Base-by-base conservation (phyloP, 2,888 invertebrate species). In the Dione juno region DNA sequence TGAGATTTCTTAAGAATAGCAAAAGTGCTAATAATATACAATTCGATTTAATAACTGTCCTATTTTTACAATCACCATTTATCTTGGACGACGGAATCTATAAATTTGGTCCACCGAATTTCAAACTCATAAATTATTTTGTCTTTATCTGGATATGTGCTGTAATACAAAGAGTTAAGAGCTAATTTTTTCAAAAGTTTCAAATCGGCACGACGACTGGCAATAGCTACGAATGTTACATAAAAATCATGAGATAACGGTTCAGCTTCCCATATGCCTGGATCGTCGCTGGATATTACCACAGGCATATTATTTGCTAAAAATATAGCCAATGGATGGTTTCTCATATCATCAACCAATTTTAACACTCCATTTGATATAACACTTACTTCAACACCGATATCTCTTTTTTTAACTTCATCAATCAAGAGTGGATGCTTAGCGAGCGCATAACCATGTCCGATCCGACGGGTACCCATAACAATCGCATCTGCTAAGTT, bases 261-360 rank as follows among this genome's bases (percentile, higher is more conserved):
- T 19, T 94, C 93, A 0, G 96, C 95, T 19, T 95, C 95, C 97
- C 97, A 97, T 3, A 96, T 85, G 0, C 96, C 95, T 0, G 97
- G 97, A 84, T 97, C 97, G 80, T 97, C 97, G 73, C 95, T 95
- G 0, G 96, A 95, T 64, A 97, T 88, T 0, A 97, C 95, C 0
- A 97, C 93, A 0, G 97, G 96, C 81, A 95, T 93, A 66, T 95
- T 94, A 50, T 94, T 92, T 11, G 96, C 94, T 72, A 97, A 91
- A 66, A 96, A 94, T 6, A 87, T 81, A 3, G 94, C 92, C 0
- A 95, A 94, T 0, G 97, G 97, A 90, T 97, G 97, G 84, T 97
- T 97, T 43, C 97, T 94, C 8, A 96, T 88, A 82, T 97, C 97
- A 0, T 93, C 87, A 1, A 96, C 95, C 28, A 97, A 85, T 77